phyloP scores from a whole-genome alignment of 2,797 vertebrate species.

The Taenioides sp. region DNA sequence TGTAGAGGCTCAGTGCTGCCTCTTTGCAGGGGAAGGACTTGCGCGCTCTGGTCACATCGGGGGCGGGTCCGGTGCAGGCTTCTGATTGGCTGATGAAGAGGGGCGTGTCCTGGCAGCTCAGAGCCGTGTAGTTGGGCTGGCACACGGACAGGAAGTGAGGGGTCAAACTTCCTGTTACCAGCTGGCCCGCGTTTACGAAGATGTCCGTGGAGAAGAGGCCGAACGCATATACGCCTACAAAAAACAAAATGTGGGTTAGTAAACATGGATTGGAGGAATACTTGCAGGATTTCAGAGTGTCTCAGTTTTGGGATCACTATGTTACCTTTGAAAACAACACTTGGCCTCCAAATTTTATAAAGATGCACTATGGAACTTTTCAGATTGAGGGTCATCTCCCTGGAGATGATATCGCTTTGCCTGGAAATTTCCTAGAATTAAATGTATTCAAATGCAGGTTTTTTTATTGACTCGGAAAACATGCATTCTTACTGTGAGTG shows the following conservation, averaged over 20 bases:
- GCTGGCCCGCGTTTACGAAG: slow-evolving; percentile 91
- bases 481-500: too few species aligned
- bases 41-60: slow-evolving; percentile 85
- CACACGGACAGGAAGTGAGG: slow-evolving; percentile 74
- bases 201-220: slow-evolving; percentile 92
- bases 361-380: too few species aligned
- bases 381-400: too few species aligned
- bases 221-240: slow-evolving; percentile 88
- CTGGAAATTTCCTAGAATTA: too few species aligned
- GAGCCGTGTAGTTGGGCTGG: slow-evolving; percentile 90
- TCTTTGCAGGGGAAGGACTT: slow-evolving; percentile 96
- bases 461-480: too few species aligned
- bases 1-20: slow-evolving; percentile 89
- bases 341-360: too few species aligned
- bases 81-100: slow-evolving; percentile 86
- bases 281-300: too few species aligned
- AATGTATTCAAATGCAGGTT: too few species aligned
- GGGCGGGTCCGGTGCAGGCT: slow-evolving; percentile 87
- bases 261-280: neutral
- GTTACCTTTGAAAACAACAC: too few species aligned
- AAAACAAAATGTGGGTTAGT: neutral
- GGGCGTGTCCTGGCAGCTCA: slow-evolving; percentile 84
- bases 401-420: too few species aligned
- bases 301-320: too few species aligned
- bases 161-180: slow-evolving; percentile 70